A percentile compares a stretch with the other conserved stretches of the same genome.
Evolutionary conservation across 2,888 invertebrate genomes (phyloP).

Genomic region (Drosophila limbata): DNA sequence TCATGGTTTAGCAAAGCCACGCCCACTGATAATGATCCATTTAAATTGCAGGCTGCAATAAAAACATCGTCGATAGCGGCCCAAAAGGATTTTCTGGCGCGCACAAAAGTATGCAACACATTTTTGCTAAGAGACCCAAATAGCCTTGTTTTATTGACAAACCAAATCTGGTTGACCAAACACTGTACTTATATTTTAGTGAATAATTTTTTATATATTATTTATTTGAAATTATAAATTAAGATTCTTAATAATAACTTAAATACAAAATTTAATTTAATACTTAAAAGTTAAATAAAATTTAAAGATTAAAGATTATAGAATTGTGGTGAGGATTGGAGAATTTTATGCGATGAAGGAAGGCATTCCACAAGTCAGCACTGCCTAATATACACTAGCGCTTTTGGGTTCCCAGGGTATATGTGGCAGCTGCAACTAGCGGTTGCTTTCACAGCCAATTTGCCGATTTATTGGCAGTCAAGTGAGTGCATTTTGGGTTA

Average conservation of each 20-base stretch:
- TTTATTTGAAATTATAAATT: too few species aligned
- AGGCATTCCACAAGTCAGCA: too few species aligned
- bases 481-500: constrained; percentile 30
- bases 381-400: not conserved
- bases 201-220: too few species aligned
- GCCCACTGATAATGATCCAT: constrained; percentile 36
- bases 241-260: too few species aligned
- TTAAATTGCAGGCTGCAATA: constrained; percentile 23
- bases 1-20: constrained; percentile 25
- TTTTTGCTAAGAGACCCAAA: too few species aligned
- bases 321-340: too few species aligned
- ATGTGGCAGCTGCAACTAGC: constrained; percentile 13
- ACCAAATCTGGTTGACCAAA: not conserved
- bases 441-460: constrained; percentile 24
- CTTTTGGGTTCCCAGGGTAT: not conserved
- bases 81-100: constrained; percentile 5
- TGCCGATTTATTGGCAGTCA: constrained; percentile 32
- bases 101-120: constrained; percentile 20
- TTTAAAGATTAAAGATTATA: too few species aligned
- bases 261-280: too few species aligned
- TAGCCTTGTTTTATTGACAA: not conserved
- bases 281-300: too few species aligned
- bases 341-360: too few species aligned
- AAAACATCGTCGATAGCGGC: not conserved
- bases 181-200: not conserved